These are phyloP conservation scores for Vulpes ferrilata DNA, from an alignment of 2,113 vertebrate genomes.

Conservation along the genomic window DNA sequence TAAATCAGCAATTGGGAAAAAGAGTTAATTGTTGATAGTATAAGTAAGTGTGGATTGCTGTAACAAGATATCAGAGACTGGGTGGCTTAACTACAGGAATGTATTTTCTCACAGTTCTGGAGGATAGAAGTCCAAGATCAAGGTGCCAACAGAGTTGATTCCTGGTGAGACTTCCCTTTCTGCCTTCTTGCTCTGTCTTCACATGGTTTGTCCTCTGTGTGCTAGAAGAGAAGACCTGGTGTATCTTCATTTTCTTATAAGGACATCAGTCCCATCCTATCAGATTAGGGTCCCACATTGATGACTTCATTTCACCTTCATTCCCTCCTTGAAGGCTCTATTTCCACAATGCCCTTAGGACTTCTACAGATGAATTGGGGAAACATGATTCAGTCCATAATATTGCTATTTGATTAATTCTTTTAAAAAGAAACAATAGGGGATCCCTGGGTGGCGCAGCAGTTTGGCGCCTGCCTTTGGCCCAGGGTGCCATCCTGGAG, in stretches of 20 bases:
- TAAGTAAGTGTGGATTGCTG: background rate
- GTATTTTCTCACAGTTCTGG: background rate
- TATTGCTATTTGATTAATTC: background rate
- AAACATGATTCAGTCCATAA: background rate
- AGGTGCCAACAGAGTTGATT: background rate
- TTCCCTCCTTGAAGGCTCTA: background rate
- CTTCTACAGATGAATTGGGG: background rate
- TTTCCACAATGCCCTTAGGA: background rate
- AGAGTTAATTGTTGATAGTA: background rate
- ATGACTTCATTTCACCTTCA: background rate
- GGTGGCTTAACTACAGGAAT: background rate
- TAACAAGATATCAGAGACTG: background rate
- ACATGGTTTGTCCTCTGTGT: rapidly evolving
- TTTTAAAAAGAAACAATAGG: background rate
- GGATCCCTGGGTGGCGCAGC: too few relatives aligned
- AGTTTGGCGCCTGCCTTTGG: too few relatives aligned
- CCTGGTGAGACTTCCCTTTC: background rate
- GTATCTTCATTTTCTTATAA: background rate
- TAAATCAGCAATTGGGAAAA: background rate
- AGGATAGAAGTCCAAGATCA: background rate
- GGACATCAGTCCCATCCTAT: rapidly evolving
- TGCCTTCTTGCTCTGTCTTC: rapidly evolving
- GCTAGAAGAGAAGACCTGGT: background rate
- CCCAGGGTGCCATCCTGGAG: too few relatives aligned
- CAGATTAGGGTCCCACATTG: background rate